Percentiles rank a stretch among this genome's conserved stretches.
phyloP scores from a whole-genome alignment of 2,797 vertebrate species.

The Neopelma chrysocephalum region DNA sequence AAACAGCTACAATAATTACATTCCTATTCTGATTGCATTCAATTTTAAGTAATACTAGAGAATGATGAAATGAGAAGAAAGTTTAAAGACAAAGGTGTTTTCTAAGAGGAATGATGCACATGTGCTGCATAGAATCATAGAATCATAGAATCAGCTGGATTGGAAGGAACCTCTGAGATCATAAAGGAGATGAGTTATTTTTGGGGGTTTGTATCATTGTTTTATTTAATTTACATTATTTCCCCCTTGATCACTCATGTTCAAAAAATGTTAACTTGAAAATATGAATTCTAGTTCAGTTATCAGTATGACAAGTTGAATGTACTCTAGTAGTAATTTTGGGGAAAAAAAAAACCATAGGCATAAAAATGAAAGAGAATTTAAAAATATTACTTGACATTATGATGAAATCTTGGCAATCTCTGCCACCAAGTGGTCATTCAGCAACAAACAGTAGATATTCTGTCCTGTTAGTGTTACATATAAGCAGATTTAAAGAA shows the following conservation, averaged over 20 bases:
- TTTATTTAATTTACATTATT: neutral
- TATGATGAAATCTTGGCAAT: neutral
- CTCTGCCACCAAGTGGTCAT: constrained; percentile 72
- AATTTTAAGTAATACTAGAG: neutral
- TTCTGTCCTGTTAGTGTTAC: neutral
- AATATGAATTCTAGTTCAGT: neutral
- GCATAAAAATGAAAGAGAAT: neutral
- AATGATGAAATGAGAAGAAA: neutral
- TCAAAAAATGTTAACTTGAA: neutral
- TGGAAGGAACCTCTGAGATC: too few species aligned
- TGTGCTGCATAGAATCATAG: neutral
- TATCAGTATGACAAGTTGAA: neutral
- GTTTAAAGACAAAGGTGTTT: neutral
- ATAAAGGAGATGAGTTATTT: neutral
- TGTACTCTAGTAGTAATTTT: neutral
- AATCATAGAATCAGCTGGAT: too few species aligned
- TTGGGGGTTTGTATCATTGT: neutral
- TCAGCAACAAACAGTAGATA: neutral
- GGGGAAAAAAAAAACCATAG: neutral
- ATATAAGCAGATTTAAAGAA: neutral
- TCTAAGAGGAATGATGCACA: neutral
- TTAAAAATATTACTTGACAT: neutral
- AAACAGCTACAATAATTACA: neutral
- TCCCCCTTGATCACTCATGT: neutral
- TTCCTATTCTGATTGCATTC: neutral